Conservation (phyloP, 2,797 vertebrate species). For the Cryptoprocta ferox region DNA sequence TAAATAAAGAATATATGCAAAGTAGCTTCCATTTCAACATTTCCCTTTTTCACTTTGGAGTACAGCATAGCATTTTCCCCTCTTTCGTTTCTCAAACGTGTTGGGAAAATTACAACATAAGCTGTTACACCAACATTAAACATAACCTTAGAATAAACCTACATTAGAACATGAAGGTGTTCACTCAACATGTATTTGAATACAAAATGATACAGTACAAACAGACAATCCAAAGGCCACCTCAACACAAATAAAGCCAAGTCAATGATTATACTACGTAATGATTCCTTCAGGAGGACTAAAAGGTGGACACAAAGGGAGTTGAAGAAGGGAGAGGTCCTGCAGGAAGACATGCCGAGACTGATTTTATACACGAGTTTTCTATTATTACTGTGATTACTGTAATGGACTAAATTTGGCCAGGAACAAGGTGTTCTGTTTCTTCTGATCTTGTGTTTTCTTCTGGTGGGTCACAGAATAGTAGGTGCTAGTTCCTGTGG, state of each 20-base stretch:
- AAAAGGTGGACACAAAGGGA: not conserved
- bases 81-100: not conserved
- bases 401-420: not conserved
- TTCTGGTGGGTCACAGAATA: not conserved
- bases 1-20: not conserved
- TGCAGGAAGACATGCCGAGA: rapidly evolving
- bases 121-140: not conserved
- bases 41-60: not conserved
- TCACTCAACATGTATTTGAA: not conserved
- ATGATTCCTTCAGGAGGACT: not conserved
- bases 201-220: not conserved
- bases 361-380: not conserved
- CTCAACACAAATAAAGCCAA: not conserved
- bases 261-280: not conserved
- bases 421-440: not conserved
- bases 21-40: not conserved
- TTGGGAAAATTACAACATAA: not conserved
- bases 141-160: not conserved
- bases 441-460: not conserved
- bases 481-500: not conserved
- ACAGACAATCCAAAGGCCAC: not conserved
- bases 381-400: not conserved
- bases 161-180: not conserved
- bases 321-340: not conserved
- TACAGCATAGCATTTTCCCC: not conserved